These are phyloP conservation scores for Corydoras sp. DNA, from an alignment of 2,113 vertebrate species.

Conservation along the genomic window DNA sequence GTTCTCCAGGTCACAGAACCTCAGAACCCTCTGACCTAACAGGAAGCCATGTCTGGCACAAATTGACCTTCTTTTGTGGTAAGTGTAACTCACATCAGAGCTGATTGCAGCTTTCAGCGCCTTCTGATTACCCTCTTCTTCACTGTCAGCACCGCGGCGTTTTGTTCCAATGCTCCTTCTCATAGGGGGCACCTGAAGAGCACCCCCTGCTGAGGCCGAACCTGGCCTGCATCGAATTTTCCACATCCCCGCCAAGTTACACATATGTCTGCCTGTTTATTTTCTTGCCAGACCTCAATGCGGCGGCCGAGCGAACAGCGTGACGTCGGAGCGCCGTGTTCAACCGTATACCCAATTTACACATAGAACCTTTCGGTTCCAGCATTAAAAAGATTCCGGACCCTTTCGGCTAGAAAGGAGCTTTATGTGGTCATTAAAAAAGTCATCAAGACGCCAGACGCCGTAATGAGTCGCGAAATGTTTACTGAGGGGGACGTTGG, in stretches of 20 bases:
- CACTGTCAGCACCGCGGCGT: slow-evolving; percentile 46
- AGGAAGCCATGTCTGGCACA: too few species aligned
- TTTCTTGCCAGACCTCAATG: slow-evolving; percentile 25
- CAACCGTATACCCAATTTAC: neutral
- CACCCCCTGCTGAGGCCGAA: slow-evolving; percentile 44
- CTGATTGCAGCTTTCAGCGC: slow-evolving; percentile 57
- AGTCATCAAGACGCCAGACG: too few species aligned
- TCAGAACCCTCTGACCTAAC: too few species aligned
- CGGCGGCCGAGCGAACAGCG: slow-evolving; percentile 25
- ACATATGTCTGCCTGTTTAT: slow-evolving; percentile 56
- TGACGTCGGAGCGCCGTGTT: slow-evolving; percentile 9
- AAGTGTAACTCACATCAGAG: slow-evolving; percentile 51
- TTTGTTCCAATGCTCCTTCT: slow-evolving; percentile 33
- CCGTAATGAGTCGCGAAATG: too few species aligned
- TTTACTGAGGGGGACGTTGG: too few species aligned
- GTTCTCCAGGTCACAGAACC: too few species aligned
- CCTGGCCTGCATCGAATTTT: slow-evolving; percentile 45
- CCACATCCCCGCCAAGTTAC: slow-evolving; percentile 51
- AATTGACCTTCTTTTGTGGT: too few species aligned
- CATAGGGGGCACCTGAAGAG: slow-evolving; percentile 40
- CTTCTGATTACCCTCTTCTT: slow-evolving; percentile 60
- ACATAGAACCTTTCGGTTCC: too few species aligned
- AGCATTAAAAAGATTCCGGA: too few species aligned
- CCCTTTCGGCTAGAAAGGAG: too few species aligned
- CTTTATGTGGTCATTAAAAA: too few species aligned